phyloP scores from a whole-genome alignment of 2,113 vertebrate genomes.

The Murina feae region DNA sequence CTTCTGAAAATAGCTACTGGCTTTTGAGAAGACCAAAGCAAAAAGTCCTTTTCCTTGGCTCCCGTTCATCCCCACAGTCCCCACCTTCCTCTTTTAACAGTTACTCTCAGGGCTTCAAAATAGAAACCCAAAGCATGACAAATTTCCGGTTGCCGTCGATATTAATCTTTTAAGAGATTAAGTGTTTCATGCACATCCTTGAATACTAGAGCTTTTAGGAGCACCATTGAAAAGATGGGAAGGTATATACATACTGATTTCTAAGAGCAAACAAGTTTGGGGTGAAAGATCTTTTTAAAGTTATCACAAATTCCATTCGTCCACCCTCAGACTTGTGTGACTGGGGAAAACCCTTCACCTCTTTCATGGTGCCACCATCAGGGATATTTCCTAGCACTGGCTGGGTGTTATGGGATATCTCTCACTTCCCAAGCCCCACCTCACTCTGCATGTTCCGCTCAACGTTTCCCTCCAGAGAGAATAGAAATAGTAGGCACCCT shows the following conservation, averaged over 20 bases:
- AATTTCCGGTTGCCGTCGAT: background rate
- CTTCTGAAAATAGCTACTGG: slow-evolving; percentile 42
- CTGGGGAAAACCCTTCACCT: background rate
- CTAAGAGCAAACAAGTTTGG: background rate
- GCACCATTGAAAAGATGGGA: background rate
- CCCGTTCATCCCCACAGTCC: background rate
- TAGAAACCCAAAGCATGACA: background rate
- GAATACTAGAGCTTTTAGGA: background rate
- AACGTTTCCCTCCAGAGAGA: background rate
- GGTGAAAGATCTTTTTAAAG: background rate
- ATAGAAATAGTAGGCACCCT: background rate
- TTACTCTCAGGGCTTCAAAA: background rate
- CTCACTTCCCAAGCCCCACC: background rate
- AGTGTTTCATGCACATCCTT: background rate
- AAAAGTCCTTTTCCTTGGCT: background rate
- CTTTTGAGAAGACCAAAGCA: background rate
- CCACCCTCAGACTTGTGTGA: background rate
- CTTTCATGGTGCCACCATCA: background rate
- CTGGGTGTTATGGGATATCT: background rate
- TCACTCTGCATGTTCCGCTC: fast-evolving
- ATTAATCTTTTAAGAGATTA: background rate
- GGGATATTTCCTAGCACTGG: background rate
- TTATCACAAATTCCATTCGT: background rate
- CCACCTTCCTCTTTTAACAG: background rate
- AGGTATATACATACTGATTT: background rate